Evolutionary conservation across 1,140 invertebrate genomes (phyloP).

Genomic region (Zaprionus nigranus): DNA sequence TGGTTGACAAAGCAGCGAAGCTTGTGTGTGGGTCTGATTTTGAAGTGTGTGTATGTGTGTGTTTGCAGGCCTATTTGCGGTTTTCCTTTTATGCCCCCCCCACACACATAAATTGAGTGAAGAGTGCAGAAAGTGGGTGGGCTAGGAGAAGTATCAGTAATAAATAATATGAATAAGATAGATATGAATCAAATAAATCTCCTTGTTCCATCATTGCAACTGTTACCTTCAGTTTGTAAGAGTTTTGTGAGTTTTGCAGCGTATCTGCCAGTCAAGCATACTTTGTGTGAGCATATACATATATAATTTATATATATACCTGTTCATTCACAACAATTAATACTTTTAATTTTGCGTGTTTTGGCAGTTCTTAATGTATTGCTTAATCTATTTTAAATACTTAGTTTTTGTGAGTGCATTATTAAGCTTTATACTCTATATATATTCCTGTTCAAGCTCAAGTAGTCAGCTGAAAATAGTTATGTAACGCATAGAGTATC

Average conservation of each 20-base stretch:
- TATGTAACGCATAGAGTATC: too few relatives aligned
- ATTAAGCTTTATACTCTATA: too few relatives aligned
- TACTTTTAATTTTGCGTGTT: too few relatives aligned
- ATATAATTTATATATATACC: background rate
- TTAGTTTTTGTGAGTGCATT: too few relatives aligned
- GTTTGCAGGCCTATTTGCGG: background rate
- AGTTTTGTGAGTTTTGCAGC: too few relatives aligned
- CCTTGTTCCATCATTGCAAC: background rate
- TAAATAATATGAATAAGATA: too few relatives aligned
- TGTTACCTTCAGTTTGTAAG: too few relatives aligned
- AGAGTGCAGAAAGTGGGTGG: background rate
- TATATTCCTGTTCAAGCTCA: too few relatives aligned
- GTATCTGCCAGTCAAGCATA: background rate
- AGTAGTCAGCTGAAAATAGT: too few relatives aligned
- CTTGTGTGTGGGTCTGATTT: background rate
- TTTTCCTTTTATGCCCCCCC: background rate
- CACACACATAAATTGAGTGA: background rate
- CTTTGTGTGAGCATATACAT: background rate
- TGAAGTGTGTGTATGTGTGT: background rate
- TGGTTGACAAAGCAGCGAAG: background rate
- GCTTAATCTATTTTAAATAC: too few relatives aligned
- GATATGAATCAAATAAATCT: background rate
- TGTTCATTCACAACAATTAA: background rate
- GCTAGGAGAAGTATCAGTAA: background rate
- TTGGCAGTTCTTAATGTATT: too few relatives aligned